Evolutionary conservation across 2,113 vertebrate genomes (phyloP), one percentile per base, ranked within the genome.

Genomic region (Corydoras sp.): DNA sequence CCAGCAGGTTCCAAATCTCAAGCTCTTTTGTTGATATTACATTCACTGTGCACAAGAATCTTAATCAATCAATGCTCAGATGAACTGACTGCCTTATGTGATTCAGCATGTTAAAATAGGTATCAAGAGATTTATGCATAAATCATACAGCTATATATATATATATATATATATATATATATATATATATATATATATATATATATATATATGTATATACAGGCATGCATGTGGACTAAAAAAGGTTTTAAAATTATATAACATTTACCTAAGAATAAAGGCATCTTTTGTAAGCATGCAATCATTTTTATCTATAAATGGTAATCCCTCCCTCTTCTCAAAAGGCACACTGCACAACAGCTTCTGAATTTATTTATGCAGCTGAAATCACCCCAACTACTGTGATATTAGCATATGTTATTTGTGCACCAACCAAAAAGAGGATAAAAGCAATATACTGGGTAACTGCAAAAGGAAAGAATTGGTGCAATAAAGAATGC

Each of bases 1-100:
- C 65, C 65, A 63, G 43, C 54, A 75, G 29, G 62, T 68, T 71
- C 60, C 50, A 71, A 69, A 75, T 50, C 55, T 49, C 43, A 62
- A 63, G 35, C 67, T n/a, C 53, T 70, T 74, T 15, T 30, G 50
- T 5, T 62, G 18, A 58, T 31, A 65, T 61, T 58, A 49, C 60
- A 70, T 59, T 58, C 9, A 31, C 56, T 48, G 13, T 15, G 49
- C 62, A 60, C 49, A 32, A 55, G 24, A 67, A 49, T 48, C 18
- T 10, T 30, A 59, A 62, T 71, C 59, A 62, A 13, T 63, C 15
- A 43, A 18, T n/a, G 53, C 24, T n/a, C 8, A 13, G 51, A 67
- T 58, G 10, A 67, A 65, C n/a, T 58, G 71, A 51, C 71, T 65
- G 62, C n/a, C 56, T 29, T 72, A 30, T 65, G 56, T 50, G 31